Percentiles rank a stretch among this genome's conserved stretches.
Evolutionary conservation across 2,113 vertebrate genomes (phyloP).

Genomic region (Pogona vitticeps): DNA sequence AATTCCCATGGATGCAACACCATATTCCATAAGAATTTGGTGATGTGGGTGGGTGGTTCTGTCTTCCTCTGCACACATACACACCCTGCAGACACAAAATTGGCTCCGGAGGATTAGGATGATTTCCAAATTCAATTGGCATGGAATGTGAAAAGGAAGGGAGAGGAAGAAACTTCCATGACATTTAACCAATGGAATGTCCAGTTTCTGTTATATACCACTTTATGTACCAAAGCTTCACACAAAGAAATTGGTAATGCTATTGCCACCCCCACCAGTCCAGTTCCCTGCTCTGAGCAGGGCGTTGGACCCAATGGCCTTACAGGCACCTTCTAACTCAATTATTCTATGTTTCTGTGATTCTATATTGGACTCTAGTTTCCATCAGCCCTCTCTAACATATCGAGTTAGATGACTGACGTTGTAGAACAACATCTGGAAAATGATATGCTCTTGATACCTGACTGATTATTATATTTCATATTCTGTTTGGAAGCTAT

Average conservation of each 20-base stretch:
- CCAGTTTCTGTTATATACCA: not conserved
- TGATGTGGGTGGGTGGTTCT: not conserved
- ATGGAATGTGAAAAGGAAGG: too few relatives aligned
- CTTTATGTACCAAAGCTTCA: not conserved
- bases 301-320: too few relatives aligned
- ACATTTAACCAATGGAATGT: too few relatives aligned
- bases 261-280: too few relatives aligned
- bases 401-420: not conserved
- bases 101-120: too few relatives aligned
- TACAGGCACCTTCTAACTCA: too few relatives aligned
- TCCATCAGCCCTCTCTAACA: not conserved
- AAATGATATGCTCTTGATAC: too few relatives aligned
- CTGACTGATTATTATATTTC: not conserved
- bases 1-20: not conserved
- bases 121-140: too few relatives aligned
- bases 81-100: not conserved
- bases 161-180: too few relatives aligned
- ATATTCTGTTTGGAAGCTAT: not conserved
- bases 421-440: too few relatives aligned
- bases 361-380: not conserved
- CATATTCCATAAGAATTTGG: not conserved
- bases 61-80: not conserved
- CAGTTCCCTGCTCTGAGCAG: too few relatives aligned
- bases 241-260: not conserved
- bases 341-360: too few relatives aligned